Percentiles rank a stretch among this genome's conserved stretches.
Evolutionary conservation across 2,113 vertebrate genomes (phyloP).

Genomic region (Lagopus leucura): DNA sequence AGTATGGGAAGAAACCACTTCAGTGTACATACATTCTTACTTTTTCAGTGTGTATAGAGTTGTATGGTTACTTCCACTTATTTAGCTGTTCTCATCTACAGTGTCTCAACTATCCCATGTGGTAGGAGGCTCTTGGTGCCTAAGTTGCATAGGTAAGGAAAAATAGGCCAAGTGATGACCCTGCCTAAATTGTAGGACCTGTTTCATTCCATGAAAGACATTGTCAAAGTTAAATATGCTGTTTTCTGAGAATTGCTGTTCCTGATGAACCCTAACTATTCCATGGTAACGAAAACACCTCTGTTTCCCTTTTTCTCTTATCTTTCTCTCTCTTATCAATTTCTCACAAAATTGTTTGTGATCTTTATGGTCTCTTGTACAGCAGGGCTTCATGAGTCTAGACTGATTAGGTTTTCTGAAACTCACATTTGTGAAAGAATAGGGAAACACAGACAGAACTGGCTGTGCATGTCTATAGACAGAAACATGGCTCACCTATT

Average conservation of each 20-base stretch:
- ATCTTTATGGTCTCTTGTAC: background rate
- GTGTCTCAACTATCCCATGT: background rate
- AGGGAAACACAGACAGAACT: background rate
- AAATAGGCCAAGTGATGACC: background rate
- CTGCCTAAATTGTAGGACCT: background rate
- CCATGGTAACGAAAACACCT: background rate
- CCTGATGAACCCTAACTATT: background rate
- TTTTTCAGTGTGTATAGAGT: background rate
- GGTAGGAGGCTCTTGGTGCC: background rate
- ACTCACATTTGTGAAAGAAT: background rate
- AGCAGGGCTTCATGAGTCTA: background rate
- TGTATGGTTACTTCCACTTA: background rate
- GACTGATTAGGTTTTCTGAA: background rate
- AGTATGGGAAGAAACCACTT: background rate
- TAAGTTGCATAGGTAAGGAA: background rate
- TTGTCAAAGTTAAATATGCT: background rate
- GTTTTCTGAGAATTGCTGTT: background rate
- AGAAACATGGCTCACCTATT: background rate
- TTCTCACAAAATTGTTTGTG: background rate
- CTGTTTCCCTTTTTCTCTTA: background rate
- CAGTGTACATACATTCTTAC: fast-evolving
- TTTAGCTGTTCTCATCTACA: background rate
- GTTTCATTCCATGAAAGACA: background rate
- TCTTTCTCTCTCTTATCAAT: background rate
- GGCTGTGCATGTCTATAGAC: fast-evolving